Evolutionary conservation across 1,140 invertebrate species (phyloP).

Genomic region (Atta texana): DNA sequence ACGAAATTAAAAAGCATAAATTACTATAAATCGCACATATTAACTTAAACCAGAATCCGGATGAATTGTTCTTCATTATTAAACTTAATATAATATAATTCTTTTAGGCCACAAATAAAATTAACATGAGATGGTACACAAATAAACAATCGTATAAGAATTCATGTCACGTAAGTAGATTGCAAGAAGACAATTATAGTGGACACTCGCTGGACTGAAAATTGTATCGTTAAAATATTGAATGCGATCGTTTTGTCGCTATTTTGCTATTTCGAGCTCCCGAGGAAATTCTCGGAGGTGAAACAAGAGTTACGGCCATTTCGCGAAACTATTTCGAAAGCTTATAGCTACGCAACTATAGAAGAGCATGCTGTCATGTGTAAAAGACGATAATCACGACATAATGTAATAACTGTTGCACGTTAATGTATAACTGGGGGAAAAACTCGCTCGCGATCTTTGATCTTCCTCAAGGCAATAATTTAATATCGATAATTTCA

Average conservation of each 20-base stretch:
- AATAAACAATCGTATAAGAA: background rate
- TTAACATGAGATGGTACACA: background rate
- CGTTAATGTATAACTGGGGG: background rate
- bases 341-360: conserved; percentile 35
- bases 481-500: conserved; percentile 1
- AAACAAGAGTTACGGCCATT: conserved; percentile 66
- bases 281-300: conserved; percentile 55
- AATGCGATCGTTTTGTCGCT: conserved; percentile 16
- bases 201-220: background rate
- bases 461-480: background rate
- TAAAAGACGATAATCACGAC: conserved; percentile 8
- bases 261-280: conserved; percentile 41
- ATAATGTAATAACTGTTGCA: conserved; percentile 36
- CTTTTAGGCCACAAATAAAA: background rate
- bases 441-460: background rate
- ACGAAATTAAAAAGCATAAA: too few species aligned
- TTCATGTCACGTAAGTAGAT: background rate
- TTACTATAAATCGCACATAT: background rate
- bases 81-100: background rate
- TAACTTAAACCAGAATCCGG: background rate
- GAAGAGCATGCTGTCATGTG: conserved; percentile 55
- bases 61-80: background rate
- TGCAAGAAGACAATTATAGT: conserved; percentile 20
- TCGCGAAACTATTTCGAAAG: conserved; percentile 60
- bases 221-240: conserved; percentile 22